Evolutionary conservation across 2,113 vertebrate species (phyloP).

Genomic region (Progne subis): DNA sequence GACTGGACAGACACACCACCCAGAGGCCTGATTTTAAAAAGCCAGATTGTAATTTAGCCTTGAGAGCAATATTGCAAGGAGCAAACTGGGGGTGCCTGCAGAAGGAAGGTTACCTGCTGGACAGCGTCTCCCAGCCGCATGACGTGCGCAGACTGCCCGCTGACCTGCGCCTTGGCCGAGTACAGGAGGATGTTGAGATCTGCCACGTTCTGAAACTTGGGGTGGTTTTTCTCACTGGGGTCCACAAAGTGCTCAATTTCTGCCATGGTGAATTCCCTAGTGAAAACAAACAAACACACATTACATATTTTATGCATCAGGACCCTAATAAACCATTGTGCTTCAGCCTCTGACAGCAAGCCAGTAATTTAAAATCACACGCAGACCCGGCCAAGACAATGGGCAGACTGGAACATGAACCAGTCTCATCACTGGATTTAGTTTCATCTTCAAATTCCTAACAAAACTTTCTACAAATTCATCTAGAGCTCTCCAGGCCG

Average conservation of each 20-base stretch:
- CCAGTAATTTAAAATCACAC: not conserved
- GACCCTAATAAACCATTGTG: not conserved
- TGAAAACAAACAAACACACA: fast-evolving
- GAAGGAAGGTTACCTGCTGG: constrained; percentile 81
- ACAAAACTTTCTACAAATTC: not conserved
- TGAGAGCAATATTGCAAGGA: fast-evolving
- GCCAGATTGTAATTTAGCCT: not conserved
- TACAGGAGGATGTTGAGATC: constrained; percentile 87
- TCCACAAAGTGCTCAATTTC: constrained; percentile 99
- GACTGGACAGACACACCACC: not conserved
- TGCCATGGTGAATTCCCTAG: constrained; percentile 98
- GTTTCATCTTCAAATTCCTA: not conserved
- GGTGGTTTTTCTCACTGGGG: constrained; percentile 91
- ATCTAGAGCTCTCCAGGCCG: not conserved
- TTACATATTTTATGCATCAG: not conserved
- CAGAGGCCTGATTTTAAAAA: not conserved
- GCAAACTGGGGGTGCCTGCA: not conserved
- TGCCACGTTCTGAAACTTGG: constrained; percentile 89
- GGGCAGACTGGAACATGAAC: not conserved
- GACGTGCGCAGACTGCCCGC: constrained; percentile 89
- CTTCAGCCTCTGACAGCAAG: not conserved
- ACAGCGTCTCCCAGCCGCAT: constrained; percentile 94
- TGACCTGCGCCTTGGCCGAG: constrained; percentile 95
- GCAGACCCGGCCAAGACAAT: not conserved
- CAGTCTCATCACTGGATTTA: not conserved